Percentiles rank a stretch among this genome's conserved stretches.
These are phyloP conservation scores for Ispidina lecontei DNA, from an alignment of 2,797 vertebrate genomes.

Conservation along the genomic window DNA sequence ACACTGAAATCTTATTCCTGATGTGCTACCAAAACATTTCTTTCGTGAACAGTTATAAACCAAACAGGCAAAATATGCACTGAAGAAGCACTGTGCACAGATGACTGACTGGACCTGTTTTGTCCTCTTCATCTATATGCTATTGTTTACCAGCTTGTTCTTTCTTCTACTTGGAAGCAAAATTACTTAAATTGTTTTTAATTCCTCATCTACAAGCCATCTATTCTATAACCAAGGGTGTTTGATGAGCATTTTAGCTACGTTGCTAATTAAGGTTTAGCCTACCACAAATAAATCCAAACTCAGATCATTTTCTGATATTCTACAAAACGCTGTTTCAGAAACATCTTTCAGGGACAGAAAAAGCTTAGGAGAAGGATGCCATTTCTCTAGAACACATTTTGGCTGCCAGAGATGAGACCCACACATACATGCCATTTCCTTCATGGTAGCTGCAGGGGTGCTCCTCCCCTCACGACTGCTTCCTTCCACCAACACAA, in stretches of 20 bases:
- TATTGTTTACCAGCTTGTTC: not conserved
- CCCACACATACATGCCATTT: not conserved
- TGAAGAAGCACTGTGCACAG: not conserved
- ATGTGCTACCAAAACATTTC: not conserved
- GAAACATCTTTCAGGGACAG: not conserved
- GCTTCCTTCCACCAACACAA: not conserved
- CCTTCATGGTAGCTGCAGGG: not conserved
- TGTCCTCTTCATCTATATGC: not conserved
- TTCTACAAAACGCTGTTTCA: not conserved
- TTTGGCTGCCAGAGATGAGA: not conserved
- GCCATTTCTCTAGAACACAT: not conserved
- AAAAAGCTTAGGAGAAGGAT: not conserved
- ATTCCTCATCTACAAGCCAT: not conserved
- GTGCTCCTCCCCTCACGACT: rapidly evolving
- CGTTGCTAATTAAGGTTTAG: not conserved
- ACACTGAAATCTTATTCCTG: not conserved
- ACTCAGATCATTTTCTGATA: not conserved
- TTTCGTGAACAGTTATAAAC: not conserved
- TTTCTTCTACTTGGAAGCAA: not conserved
- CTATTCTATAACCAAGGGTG: too few relatives aligned
- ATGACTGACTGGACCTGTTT: not conserved
- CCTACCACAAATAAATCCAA: not conserved
- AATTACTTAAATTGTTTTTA: not conserved
- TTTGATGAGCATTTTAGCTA: not conserved
- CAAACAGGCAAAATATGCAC: not conserved